These are phyloP conservation scores for Nannospalax galili DNA, from an alignment of 2,113 vertebrate genomes.

Conservation along the genomic window DNA sequence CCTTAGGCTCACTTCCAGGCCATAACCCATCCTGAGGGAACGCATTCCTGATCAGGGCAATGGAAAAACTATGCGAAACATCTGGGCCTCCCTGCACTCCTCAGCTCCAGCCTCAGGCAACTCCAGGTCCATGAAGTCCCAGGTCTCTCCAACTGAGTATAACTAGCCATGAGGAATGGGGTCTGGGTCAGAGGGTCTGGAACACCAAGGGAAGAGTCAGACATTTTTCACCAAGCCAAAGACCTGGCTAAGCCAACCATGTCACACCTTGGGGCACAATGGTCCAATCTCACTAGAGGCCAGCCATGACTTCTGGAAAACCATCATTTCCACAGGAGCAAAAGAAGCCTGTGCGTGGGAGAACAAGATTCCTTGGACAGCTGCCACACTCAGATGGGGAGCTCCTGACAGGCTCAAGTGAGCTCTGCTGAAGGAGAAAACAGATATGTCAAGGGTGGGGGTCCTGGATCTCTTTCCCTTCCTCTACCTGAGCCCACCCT, in stretches of 20 bases:
- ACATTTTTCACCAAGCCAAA: background rate
- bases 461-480: background rate
- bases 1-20: slow-evolving; percentile 89
- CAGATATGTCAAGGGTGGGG: background rate
- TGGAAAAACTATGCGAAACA: slow-evolving; percentile 90
- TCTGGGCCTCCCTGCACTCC: slow-evolving; percentile 83
- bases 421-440: background rate
- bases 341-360: background rate
- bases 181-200: background rate
- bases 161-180: background rate
- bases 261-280: background rate
- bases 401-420: background rate
- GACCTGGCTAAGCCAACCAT: background rate
- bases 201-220: background rate
- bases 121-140: background rate
- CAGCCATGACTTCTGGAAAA: background rate
- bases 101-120: background rate
- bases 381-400: background rate
- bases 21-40: slow-evolving; percentile 86
- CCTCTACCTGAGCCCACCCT: background rate
- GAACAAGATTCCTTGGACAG: background rate
- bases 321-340: background rate
- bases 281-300: background rate
- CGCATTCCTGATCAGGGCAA: slow-evolving; percentile 87
- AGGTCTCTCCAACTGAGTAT: background rate